Percentiles rank a stretch among this genome's conserved stretches.
phyloP scores from a whole-genome alignment of 2,888 invertebrate species.

The Lasius fuliginosus region DNA sequence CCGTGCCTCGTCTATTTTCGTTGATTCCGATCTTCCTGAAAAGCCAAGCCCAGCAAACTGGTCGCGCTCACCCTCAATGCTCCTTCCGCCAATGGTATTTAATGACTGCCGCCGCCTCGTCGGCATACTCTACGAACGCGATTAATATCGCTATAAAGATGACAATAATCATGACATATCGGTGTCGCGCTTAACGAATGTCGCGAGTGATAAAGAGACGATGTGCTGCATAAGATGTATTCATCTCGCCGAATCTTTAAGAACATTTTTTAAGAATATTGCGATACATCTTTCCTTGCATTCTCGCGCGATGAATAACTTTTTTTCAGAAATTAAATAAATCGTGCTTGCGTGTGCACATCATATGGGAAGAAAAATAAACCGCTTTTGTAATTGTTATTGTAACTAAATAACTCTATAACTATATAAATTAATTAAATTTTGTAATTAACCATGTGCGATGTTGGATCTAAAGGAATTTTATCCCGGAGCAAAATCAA shows the following conservation, averaged over 20 bases:
- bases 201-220: slow-evolving; percentile 23
- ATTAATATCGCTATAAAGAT: slow-evolving; percentile 33
- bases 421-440: slow-evolving; percentile 5
- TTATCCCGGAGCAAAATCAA: neutral
- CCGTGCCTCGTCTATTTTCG: slow-evolving; percentile 80
- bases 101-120: slow-evolving; percentile 18
- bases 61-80: slow-evolving; percentile 36
- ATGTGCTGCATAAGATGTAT: neutral
- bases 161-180: slow-evolving; percentile 32
- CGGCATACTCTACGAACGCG: neutral
- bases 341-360: neutral
- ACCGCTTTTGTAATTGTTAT: neutral
- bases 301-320: neutral
- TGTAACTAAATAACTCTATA: neutral
- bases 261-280: neutral
- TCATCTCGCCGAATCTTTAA: neutral
- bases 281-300: neutral
- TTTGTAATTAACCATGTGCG: neutral
- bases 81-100: slow-evolving; percentile 46
- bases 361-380: neutral
- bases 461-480: neutral
- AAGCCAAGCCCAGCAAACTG: slow-evolving; percentile 61
- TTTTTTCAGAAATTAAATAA: slow-evolving; percentile 14
- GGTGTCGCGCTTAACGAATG: slow-evolving; percentile 6
- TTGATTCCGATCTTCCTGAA: slow-evolving; percentile 76